phyloP scores from a whole-genome alignment of 2,113 vertebrate species.

The Antigone vipio region DNA sequence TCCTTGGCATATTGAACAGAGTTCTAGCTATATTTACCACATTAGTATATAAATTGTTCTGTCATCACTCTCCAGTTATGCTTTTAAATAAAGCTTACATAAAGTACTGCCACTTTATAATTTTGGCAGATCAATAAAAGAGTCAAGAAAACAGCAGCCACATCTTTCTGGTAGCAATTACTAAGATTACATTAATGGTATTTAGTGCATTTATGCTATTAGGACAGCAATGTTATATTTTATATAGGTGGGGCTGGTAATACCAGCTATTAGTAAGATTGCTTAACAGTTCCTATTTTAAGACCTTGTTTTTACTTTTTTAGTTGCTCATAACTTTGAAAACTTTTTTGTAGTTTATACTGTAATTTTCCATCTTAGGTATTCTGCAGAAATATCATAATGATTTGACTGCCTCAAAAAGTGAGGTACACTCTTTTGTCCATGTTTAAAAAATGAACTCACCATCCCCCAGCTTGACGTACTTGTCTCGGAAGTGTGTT shows the following conservation, averaged over 20 bases:
- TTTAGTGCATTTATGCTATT: slow-evolving; percentile 48
- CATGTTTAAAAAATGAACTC: neutral
- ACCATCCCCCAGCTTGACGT: too few species aligned
- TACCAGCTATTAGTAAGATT: slow-evolving; percentile 23
- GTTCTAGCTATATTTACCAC: slow-evolving; percentile 46
- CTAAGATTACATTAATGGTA: slow-evolving; percentile 17
- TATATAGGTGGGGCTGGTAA: slow-evolving; percentile 47
- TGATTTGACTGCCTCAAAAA: neutral
- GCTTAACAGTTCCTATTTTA: slow-evolving; percentile 47
- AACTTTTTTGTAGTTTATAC: neutral
- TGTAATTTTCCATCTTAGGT: slow-evolving; percentile 13
- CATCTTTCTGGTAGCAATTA: slow-evolving; percentile 27
- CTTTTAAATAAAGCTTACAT: slow-evolving; percentile 64
- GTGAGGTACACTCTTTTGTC: neutral
- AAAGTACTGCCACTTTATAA: slow-evolving; percentile 41
- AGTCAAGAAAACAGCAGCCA: slow-evolving; percentile 33
- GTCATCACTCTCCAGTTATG: slow-evolving; percentile 43
- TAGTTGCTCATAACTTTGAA: neutral
- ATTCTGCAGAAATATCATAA: neutral
- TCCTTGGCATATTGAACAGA: slow-evolving; percentile 14
- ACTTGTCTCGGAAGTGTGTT: neutral
- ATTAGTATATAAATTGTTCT: slow-evolving; percentile 37
- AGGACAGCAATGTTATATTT: slow-evolving; percentile 42
- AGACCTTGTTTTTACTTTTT: neutral
- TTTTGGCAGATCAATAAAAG: slow-evolving; percentile 36